Evolutionary conservation across 1,140 invertebrate genomes (phyloP).

Genomic region (Stenopsyche tienmushanensis): DNA sequence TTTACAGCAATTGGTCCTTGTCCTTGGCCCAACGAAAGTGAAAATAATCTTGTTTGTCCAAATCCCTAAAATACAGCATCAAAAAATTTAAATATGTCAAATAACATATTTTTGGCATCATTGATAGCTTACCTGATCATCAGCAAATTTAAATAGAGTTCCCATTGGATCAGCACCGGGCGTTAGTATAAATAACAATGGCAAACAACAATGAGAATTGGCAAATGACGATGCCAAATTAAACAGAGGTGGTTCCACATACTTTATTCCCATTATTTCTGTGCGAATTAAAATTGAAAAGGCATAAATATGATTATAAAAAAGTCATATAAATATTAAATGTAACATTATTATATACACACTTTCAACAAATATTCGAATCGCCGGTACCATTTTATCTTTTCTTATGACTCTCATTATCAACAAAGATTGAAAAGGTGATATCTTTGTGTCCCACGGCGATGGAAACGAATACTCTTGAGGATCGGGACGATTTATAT

Average conservation of each 20-base stretch:
- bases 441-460: conserved; percentile 65
- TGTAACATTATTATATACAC: conserved; percentile 38
- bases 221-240: conserved; percentile 80
- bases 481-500: conserved; percentile 73
- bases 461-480: conserved; percentile 66
- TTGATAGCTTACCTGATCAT: conserved; percentile 64
- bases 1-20: conserved; percentile 88
- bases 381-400: conserved; percentile 85
- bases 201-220: conserved; percentile 82
- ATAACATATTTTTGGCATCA: neutral
- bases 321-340: neutral
- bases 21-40: conserved; percentile 91
- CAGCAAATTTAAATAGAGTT: conserved; percentile 82
- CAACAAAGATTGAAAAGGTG: conserved; percentile 73
- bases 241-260: conserved; percentile 85
- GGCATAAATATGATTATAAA: neutral
- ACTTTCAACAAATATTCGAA: conserved; percentile 76
- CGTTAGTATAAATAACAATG: conserved; percentile 88
- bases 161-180: conserved; percentile 92
- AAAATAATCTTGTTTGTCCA: conserved; percentile 76
- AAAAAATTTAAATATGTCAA: neutral
- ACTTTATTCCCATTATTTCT: conserved; percentile 74
- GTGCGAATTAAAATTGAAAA: conserved; percentile 41
- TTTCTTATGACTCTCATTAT: conserved; percentile 80
- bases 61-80: conserved; percentile 62